A percentile compares a stretch with the other conserved stretches of the same genome.
These are phyloP conservation scores for Pristis pectinata DNA, from an alignment of 2,797 vertebrate species.

Conservation along the genomic window DNA sequence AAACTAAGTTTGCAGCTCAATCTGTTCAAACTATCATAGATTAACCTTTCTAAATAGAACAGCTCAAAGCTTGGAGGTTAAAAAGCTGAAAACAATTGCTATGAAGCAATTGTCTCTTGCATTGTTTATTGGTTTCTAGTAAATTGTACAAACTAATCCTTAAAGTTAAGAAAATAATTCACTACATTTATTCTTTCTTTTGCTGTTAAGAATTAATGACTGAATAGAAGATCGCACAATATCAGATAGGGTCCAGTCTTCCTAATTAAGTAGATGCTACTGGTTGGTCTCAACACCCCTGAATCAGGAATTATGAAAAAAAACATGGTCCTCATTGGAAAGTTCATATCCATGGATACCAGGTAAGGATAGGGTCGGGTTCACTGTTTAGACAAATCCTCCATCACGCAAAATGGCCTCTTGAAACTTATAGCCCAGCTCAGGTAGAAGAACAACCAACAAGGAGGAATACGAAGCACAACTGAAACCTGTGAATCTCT, in stretches of 20 bases:
- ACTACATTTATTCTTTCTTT: too few species aligned
- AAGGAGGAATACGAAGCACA: too few species aligned
- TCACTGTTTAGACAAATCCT: background rate
- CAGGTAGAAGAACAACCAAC: background rate
- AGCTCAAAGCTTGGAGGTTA: too few species aligned
- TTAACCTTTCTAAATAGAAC: background rate
- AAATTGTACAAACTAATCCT: too few species aligned
- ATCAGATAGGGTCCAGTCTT: background rate
- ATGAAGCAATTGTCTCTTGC: background rate
- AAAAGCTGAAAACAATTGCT: too few species aligned
- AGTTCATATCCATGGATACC: background rate
- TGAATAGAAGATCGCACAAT: background rate
- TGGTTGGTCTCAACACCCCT: background rate
- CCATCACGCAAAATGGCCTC: background rate
- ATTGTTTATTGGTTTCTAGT: background rate
- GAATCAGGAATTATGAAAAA: background rate
- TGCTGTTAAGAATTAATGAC: background rate
- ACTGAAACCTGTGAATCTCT: background rate
- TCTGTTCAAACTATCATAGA: background rate
- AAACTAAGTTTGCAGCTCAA: background rate
- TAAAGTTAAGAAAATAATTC: too few species aligned
- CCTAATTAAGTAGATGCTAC: background rate
- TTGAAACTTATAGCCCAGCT: background rate
- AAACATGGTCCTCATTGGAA: background rate
- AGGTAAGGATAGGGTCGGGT: background rate